Base-by-base conservation (phyloP, 2,113 vertebrate genomes). In the Sterrhoptilus dennistouni region DNA sequence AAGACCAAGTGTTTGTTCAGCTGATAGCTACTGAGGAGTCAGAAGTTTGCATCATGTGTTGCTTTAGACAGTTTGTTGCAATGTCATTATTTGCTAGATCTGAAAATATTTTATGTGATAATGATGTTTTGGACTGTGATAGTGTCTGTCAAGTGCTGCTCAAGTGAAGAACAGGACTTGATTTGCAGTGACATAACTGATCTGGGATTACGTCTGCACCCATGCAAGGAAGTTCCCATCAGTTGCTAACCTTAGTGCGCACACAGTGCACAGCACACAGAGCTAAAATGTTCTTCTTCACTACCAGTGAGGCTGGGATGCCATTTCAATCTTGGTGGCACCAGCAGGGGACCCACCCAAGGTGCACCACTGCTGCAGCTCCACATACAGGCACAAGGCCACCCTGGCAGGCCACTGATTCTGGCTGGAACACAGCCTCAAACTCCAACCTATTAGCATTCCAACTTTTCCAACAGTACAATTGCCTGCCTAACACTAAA, bases 301-400 rank as follows among this genome's bases (percentile, higher is more conserved):
- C 23, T 33, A n/a, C 28, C 9, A 20, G 11, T 6, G 28, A 18
- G 28, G 25, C 60, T 31, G 64, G 33, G n/a, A 21, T 7, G 44
- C 13, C 52, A 28, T 24, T 75, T 52, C 47, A 27, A 20, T 19
- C 52, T 25, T 6, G 8, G 66, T 45, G 70, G 45, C 54, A 83
- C 16, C 54, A 38, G 19, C 21, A 56, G 31, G 33, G 18, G 6
- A 69, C 52, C 31, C 20, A 8, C 23, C 20, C 35, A n/a, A 38
- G 11, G 14, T 8, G 8, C 36, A 44, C 24, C 38, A 31, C 31
- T 45, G 38, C 8, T 35, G 53, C 14, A 13, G 21, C 53, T 76
- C 50, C 9, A 15, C 0, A 0, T 11, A 18, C 15, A 27, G 45
- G 59, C 44, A 54, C 0, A 0, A 40, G 40, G 77, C 70, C 7